Conservation (phyloP, 2,113 vertebrate species). For the Leptobrachium ailaonicum region DNA sequence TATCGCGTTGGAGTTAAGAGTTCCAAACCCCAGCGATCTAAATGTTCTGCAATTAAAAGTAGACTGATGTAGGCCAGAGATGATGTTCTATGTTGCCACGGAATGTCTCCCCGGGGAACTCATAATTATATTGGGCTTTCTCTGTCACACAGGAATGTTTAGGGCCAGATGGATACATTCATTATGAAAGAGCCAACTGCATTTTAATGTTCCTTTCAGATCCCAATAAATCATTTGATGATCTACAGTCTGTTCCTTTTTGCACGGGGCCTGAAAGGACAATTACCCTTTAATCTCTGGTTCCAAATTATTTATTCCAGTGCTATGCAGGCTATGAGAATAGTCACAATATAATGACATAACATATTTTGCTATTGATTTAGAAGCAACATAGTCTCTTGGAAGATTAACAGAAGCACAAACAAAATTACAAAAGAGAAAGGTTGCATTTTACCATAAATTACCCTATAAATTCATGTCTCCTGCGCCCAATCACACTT, state of each 20-base stretch:
- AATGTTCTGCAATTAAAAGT: background rate
- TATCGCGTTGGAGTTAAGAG: background rate
- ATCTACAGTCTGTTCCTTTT: conserved; percentile 2
- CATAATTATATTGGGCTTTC: conserved; percentile 8
- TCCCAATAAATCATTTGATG: conserved; percentile 18
- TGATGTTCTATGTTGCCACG: conserved; percentile 9
- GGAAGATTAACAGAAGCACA: too few species aligned
- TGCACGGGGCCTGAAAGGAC: too few species aligned
- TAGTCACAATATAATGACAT: too few species aligned
- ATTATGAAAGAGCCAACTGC: conserved; percentile 13
- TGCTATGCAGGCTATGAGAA: too few species aligned
- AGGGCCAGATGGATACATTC: background rate
- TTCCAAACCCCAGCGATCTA: background rate
- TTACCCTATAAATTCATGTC: too few species aligned
- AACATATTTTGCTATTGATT: too few species aligned
- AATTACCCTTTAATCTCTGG: too few species aligned
- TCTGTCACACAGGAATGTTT: conserved; percentile 25
- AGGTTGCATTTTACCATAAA: too few species aligned
- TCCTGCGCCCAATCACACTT: too few species aligned
- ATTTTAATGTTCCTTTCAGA: conserved; percentile 20
- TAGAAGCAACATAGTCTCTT: too few species aligned
- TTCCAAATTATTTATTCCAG: too few species aligned
- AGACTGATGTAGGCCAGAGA: background rate
- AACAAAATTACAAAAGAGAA: too few species aligned
- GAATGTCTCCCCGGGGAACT: conserved; percentile 3